These are phyloP conservation scores for Reticulitermes lucifugus DNA, from an alignment of 2,888 invertebrate species.

Conservation along the genomic window DNA sequence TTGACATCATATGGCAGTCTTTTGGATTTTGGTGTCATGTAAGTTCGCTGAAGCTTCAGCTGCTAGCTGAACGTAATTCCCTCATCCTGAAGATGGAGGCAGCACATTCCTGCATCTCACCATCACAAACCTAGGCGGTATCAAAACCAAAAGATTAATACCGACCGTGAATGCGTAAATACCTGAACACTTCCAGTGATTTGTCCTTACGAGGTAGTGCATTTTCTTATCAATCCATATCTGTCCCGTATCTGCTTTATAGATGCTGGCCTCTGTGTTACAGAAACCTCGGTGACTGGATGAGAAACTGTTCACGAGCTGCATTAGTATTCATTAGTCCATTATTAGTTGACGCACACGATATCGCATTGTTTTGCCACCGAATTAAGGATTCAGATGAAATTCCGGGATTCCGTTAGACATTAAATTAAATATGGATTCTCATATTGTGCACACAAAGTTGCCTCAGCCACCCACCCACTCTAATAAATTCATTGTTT, in stretches of 20 bases:
- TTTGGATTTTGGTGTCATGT: no score
- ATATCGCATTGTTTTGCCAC: not conserved
- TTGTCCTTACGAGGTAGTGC: no score
- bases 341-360: not conserved
- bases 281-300: not conserved
- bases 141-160: no score
- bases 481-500: not conserved
- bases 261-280: not conserved
- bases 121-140: no score
- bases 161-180: no score
- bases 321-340: constrained; percentile 16
- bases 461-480: not conserved
- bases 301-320: not conserved
- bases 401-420: not conserved
- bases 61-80: no score
- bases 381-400: constrained; percentile 3
- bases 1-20: no score
- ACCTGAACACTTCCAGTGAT: no score
- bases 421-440: not conserved
- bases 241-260: not conserved
- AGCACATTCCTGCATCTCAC: no score
- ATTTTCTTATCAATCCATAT: no score
- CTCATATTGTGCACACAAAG: not conserved
- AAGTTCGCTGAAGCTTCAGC: no score
- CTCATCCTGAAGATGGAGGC: no score